Base-by-base conservation (phyloP, 1,140 invertebrate species). In the Apis mellifera region DNA sequence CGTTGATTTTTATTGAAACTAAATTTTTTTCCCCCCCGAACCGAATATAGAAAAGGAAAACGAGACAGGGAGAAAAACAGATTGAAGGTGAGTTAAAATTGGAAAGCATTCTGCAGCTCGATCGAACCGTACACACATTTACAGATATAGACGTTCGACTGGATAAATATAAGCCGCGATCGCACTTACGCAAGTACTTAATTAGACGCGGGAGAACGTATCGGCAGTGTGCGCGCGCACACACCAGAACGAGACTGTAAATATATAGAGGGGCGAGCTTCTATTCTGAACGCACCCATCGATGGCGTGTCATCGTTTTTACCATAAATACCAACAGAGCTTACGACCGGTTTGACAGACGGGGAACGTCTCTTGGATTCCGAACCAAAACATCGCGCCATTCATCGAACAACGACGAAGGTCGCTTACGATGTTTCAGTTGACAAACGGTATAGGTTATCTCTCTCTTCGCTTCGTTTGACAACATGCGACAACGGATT, bases 381-480 rank as follows among this genome's bases (percentile, higher is more conserved):
- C 75, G 83, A 80, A 84, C 81, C 71, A 84, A 86, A 86, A 82
- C 84, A 84, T 76, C 76, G 60, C 87, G 82, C 90, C 90, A 90
- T 88, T 91, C 89, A 89, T 88, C 85, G 90, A n/a, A 84, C 87
- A 89, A 84, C 85, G 84, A 79, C 87, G 86, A 89, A 90, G 88
- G 86, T 90, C 88, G 88, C 21, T 17, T 55, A 50, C 70, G 60
- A 70, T 55, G 23, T 75, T 26, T 42, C 73, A 26, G 60, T 73
- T 78, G 74, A 82, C 81, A 71, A 82, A 74, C 71, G 71, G 71
- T 74, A 74, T 62, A 42, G 32, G 32, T 42, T 42, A 13, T 73
- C 32, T 48, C 55, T 9, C 32, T 60, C 71, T 74, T 8, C 7
- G 8, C 9, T 55, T 15, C 71, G 32, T 48, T 54, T 23, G 19